Base-by-base conservation (phyloP, 2,797 vertebrate genomes). In the Parauchenoglanis ngamensis region DNA sequence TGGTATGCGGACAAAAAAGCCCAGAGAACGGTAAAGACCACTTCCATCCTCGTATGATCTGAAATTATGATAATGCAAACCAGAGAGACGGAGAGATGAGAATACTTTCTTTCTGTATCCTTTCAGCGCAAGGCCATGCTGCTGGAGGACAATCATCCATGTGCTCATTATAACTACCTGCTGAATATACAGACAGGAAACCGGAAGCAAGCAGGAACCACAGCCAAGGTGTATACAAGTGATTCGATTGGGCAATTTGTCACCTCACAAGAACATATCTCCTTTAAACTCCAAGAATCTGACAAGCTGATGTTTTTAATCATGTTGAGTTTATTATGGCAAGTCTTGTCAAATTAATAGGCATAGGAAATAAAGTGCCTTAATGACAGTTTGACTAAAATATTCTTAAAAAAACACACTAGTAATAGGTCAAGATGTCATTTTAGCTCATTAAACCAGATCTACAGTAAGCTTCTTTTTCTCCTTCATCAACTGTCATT, bases 91-190 rank as follows among this genome's bases (percentile, higher is more conserved):
- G 2, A 76, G 12, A 68, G 46, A 54, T 56, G 11, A 46, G 0
- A 52, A 65, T 40, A 8, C 4, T 77, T 76, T 52, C 57, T 56
- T 78, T 67, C 3, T 83, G 11, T 59, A 77, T 54, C 84, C 35
- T 83, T 75, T 72, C 91, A 97, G 97, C 95, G 95, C 85, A 97
- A 96, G 90, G 94, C 97, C 86, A 96, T 97, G 0, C 87, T 97
- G 70, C 92, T 97, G 91, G 94, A 94, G 28, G 97, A 97, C 92
- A 97, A 94, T 72, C 95, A 96, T 80, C 93, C 96, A 4, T 92
- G 93, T 23, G 94, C 94, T 88, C 92, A 92, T 4, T 96, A 95
- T 90, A 94, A 94, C 91, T 97, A 97, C 92, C 92, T 97, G 65
- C 85, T 97, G 7, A 93, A 95, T 59, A 91, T 97, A 88, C 96